phyloP scores from a whole-genome alignment of 2,797 vertebrate species.

The Chloroceryle inda region DNA sequence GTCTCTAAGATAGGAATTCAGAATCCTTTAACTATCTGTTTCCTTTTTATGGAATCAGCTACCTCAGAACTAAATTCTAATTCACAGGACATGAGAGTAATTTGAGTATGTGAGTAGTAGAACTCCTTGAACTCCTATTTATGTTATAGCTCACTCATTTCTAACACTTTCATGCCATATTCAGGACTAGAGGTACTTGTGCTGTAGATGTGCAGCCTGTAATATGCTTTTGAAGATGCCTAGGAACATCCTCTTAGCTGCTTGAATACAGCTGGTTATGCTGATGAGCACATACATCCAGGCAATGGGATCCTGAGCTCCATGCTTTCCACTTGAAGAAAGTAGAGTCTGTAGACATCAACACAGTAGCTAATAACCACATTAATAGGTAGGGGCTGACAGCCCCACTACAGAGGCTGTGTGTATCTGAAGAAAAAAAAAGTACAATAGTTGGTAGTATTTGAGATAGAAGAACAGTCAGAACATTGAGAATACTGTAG shows the following conservation, averaged over 20 bases:
- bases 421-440: not conserved
- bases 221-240: not conserved
- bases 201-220: not conserved
- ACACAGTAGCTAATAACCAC: not conserved
- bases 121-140: not conserved
- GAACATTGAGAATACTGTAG: not conserved
- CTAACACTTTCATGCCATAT: not conserved
- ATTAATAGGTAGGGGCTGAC: not conserved
- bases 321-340: not conserved
- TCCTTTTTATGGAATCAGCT: not conserved
- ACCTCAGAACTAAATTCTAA: not conserved
- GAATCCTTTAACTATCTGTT: not conserved
- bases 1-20: not conserved
- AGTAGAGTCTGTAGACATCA: not conserved
- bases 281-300: not conserved
- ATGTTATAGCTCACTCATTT: not conserved
- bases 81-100: not conserved
- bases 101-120: not conserved
- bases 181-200: not conserved
- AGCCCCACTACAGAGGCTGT: not conserved
- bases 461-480: not conserved
- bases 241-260: not conserved
- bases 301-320: not conserved
- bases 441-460: not conserved
- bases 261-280: fast-evolving